Conservation (phyloP, 1,140 invertebrate genomes). For the Lordiphosa mommai region DNA sequence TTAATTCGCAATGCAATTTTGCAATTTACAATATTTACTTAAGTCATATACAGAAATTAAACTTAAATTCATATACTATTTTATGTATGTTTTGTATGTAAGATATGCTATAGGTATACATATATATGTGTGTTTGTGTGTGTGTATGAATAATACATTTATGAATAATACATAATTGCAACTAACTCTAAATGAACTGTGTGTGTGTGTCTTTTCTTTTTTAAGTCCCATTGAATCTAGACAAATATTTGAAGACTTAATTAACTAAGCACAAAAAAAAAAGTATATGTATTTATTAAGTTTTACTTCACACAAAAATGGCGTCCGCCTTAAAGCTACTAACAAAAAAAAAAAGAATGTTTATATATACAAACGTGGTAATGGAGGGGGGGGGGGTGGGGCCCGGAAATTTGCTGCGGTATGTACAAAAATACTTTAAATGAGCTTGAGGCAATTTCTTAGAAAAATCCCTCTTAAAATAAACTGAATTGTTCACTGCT, state of each 20-base stretch:
- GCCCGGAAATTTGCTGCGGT: background rate
- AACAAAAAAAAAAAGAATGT: conserved; percentile 2
- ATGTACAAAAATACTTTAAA: background rate
- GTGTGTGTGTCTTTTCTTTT: background rate
- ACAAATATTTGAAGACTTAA: too few species aligned
- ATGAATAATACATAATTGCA: background rate
- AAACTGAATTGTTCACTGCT: conserved; percentile 7
- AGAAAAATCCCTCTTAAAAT: background rate
- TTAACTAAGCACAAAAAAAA: conserved; percentile 1
- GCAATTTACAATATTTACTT: conserved; percentile 57
- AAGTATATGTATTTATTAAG: background rate
- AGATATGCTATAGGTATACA: conserved; percentile 29
- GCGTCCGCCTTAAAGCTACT: conserved; percentile 1
- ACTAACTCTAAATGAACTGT: too few species aligned
- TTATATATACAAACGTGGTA: conserved; percentile 1
- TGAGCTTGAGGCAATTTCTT: too few species aligned
- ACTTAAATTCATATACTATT: conserved; percentile 36
- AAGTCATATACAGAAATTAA: conserved; percentile 33
- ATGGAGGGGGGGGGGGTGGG: too few species aligned
- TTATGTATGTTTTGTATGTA: conserved; percentile 4
- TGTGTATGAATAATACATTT: conserved; percentile 7
- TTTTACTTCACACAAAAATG: background rate
- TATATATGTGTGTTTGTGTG: conserved; percentile 28
- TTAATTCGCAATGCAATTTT: conserved; percentile 55
- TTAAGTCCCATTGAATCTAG: too few species aligned